Evolutionary conservation across 1,140 invertebrate species (phyloP).

Genomic region (Bombus soroeensis): DNA sequence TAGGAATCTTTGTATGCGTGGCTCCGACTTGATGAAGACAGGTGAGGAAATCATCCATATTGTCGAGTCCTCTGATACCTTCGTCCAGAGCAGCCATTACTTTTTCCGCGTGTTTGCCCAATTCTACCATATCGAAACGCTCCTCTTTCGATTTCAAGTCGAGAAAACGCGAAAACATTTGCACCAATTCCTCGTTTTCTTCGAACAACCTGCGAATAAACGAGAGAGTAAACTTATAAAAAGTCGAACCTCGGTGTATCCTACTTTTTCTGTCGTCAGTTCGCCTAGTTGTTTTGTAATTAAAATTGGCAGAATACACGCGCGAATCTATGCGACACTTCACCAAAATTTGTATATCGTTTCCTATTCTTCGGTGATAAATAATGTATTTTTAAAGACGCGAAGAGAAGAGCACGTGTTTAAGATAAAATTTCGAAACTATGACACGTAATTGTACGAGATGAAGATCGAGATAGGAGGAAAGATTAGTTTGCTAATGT

Average conservation of each 20-base stretch:
- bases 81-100: conserved; percentile 95
- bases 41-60: conserved; percentile 92
- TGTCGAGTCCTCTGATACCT: conserved; percentile 92
- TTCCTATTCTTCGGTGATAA: no score
- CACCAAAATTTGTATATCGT: no score
- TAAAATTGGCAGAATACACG: no score
- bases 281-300: no score
- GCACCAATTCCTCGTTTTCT: conserved; percentile 90
- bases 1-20: conserved; percentile 91
- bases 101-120: conserved; percentile 93
- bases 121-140: conserved; percentile 90
- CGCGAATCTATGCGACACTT: no score
- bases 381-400: no score
- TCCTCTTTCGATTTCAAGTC: conserved; percentile 90
- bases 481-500: no score
- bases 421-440: no score
- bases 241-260: background rate
- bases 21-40: conserved; percentile 92
- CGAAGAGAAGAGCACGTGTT: no score
- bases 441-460: no score
- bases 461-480: no score
- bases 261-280: no score
- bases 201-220: conserved; percentile 90
- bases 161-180: conserved; percentile 92
- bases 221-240: background rate